Conservation (phyloP, 1,140 invertebrate genomes). For the Zaprionus taronus region DNA sequence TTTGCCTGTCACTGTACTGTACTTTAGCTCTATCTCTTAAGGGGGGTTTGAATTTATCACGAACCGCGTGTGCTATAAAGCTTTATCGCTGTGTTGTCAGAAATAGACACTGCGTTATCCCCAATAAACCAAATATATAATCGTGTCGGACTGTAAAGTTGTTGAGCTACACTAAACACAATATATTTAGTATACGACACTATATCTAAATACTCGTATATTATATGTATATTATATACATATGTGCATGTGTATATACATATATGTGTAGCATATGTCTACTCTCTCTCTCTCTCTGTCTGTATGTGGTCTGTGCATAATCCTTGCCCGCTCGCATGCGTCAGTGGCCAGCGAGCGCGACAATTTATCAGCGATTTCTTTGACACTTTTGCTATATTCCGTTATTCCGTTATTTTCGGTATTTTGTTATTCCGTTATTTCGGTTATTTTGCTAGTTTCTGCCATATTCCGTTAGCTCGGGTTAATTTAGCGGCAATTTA, state of each 20-base stretch:
- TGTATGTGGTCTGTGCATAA: background rate
- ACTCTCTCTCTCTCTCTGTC: background rate
- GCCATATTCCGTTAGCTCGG: constrained; percentile 29
- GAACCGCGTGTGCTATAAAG: constrained; percentile 20
- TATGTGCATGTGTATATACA: background rate
- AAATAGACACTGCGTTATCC: constrained; percentile 6
- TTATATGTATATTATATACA: background rate
- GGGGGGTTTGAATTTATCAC: background rate
- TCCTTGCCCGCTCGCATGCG: constrained; percentile 20
- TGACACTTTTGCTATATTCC: constrained; percentile 39
- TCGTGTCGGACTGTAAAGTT: background rate
- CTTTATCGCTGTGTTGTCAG: constrained; percentile 11
- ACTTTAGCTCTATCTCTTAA: too few species aligned
- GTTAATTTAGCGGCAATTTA: constrained; percentile 76
- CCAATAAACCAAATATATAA: constrained; percentile 23
- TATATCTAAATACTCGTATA: constrained; percentile 10
- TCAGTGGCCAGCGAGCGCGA: constrained; percentile 23
- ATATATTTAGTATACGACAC: background rate
- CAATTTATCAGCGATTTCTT: constrained; percentile 49
- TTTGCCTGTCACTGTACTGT: background rate
- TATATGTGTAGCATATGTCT: background rate
- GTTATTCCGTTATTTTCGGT: constrained; percentile 1
- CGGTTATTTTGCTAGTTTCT: background rate
- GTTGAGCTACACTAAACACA: background rate
- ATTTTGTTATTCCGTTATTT: constrained; percentile 30